Base-by-base conservation (phyloP, 2,888 invertebrate species). In the Trisateles emortualis region DNA sequence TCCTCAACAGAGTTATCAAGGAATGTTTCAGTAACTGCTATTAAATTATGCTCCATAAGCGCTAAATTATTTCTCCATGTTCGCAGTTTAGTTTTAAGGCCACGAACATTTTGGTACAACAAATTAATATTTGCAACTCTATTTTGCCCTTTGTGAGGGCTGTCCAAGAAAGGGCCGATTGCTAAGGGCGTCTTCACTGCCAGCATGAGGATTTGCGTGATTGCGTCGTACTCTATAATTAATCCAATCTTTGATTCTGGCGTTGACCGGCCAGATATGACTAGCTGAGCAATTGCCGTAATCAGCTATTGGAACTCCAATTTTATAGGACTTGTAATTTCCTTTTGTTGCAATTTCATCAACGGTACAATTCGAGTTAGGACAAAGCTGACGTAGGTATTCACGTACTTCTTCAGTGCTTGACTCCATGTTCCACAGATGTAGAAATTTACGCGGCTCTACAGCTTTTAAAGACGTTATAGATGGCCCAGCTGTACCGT, bases 351-450 rank as follows among this genome's bases (percentile, higher is more conserved):
- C 59, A 0, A 71, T 36, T 26, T 67, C 65, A 6, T 64, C 54
- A 0, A 74, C 62, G 0, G 54, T 64, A 17, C 62, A 68, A 0
- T 55, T 30, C 1, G 32, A 58, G 0, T 13, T 13, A 5, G 61
- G 48, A 29, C 65, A 69, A 0, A 66, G 30, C 0, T 59, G 26
- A 0, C 26, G 30, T 0, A 71, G 40, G 26, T 74, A 68, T 0
- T 52, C 17, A 0, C 29, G 39, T 1, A 67, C 19, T 0, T 68
- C 68, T 4, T 57, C 54, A 1, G 45, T 44, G 4, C 19, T 22
- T 0, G 69, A 72, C 5, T 33, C 62, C 72, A 72, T 69, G n/a
- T 69, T 72, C 67, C 68, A 72, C 0, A 69, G 33, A 13, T 68
- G 69, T 0, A 69, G 13, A 24, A 47, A 55, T 32, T 60, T 67